These are phyloP conservation scores for Salarias fasciatus DNA, from an alignment of 2,797 vertebrate genomes.

Conservation along the genomic window DNA sequence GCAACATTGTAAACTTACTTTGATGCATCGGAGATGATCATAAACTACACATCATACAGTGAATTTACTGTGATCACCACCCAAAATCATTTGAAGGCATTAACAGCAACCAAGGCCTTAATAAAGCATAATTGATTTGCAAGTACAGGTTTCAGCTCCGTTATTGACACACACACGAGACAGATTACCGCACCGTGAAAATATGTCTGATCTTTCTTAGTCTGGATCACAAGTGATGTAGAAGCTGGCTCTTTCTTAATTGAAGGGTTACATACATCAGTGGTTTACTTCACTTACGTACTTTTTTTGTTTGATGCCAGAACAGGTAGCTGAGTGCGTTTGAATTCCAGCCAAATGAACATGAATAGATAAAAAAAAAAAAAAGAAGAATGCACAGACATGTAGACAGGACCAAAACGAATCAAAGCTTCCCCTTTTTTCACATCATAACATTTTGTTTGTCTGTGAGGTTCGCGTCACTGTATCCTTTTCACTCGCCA, in stretches of 20 bases:
- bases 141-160: slow-evolving; percentile 1
- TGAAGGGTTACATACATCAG: neutral
- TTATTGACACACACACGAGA: slow-evolving; percentile 1
- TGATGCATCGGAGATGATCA: slow-evolving; percentile 47
- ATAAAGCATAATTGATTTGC: slow-evolving; percentile 19
- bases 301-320: neutral
- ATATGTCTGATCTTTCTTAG: slow-evolving; percentile 6
- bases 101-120: slow-evolving; percentile 17
- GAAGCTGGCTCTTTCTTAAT: slow-evolving; percentile 2
- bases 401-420: too few relatives aligned
- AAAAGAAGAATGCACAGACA: neutral
- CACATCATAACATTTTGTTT: neutral
- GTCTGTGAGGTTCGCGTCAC: neutral
- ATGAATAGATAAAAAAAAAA: neutral
- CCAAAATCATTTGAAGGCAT: slow-evolving; percentile 30
- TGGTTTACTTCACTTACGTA: neutral
- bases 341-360: slow-evolving; percentile 16
- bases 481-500: slow-evolving; percentile 1
- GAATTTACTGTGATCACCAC: slow-evolving; percentile 30
- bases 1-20: slow-evolving; percentile 26
- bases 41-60: slow-evolving; percentile 26
- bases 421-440: too few relatives aligned
- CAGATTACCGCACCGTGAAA: neutral
- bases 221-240: neutral
- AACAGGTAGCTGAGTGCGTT: neutral